These are phyloP conservation scores for Scaptodrosophila latifasciaeformis DNA, from an alignment of 2,888 invertebrate genomes.

Conservation along the genomic window DNA sequence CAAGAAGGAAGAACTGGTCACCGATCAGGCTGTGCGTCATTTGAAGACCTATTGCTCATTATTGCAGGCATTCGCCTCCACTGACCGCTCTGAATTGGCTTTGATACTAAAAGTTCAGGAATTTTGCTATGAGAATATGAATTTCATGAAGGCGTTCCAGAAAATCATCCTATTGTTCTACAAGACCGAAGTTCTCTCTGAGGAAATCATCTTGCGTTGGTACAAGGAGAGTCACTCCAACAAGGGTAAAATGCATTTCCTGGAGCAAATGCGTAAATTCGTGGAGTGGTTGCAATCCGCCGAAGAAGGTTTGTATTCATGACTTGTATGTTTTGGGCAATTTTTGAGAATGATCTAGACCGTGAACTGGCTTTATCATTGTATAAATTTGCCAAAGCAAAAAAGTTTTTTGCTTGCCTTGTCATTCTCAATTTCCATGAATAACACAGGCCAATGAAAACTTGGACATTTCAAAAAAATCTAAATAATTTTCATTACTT, in stretches of 20 bases:
- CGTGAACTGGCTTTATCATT: conserved; percentile 34
- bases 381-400: conserved; percentile 67
- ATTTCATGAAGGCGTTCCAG: conserved; percentile 98
- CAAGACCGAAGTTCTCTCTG: conserved; percentile 95
- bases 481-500: neutral
- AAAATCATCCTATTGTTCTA: conserved; percentile 97
- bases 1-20: conserved; percentile 97
- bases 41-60: conserved; percentile 90
- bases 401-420: conserved; percentile 72
- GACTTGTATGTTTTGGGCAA: conserved; percentile 26
- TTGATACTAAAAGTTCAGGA: conserved; percentile 95
- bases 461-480: conserved; percentile 49
- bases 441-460: conserved; percentile 70
- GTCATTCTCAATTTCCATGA: conserved; percentile 42
- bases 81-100: conserved; percentile 90
- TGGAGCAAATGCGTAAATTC: conserved; percentile 98
- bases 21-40: conserved; percentile 95
- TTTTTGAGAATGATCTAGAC: conserved; percentile 52
- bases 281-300: conserved; percentile 98
- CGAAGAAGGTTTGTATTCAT: conserved; percentile 82
- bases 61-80: conserved; percentile 90
- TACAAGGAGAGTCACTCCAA: conserved; percentile 93
- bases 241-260: conserved; percentile 98
- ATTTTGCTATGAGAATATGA: conserved; percentile 99
- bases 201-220: conserved; percentile 97